Evolutionary conservation across 2,797 vertebrate species (phyloP), one percentile per base, ranked within the genome.

Genomic region (Clarias laeviceps): DNA sequence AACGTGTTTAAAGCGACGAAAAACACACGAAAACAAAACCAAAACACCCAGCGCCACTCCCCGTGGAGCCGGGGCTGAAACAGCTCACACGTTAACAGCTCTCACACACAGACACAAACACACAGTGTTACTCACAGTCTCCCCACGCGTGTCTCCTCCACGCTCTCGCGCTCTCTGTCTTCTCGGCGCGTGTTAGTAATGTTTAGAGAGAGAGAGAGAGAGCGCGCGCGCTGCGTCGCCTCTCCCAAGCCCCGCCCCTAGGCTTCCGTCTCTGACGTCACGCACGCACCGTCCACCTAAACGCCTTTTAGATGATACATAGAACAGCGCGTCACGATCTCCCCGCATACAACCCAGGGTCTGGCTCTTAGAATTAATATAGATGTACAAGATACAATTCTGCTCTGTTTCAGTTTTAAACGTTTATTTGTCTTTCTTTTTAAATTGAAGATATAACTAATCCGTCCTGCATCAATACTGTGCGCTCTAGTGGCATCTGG

Each of bases 1-100:
- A 64, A 82, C 2, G 29, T 37, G 37, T 17, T 0, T 37, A 18
- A 45, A 40, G 22, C 17, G 32, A 27, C 12, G 34, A 59, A 77
- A 56, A 72, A 64, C 12, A 4, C 40, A 17, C 56, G 29, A 32
- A 78, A 72, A 56, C 45, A 59, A 45, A 29, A n/a, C 14, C 40
- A 12, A 24, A 37, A 62, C 45, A 45, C 45, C 54, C 59, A 68
- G 3, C 6, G 78, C 77, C 66, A 64, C 79, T 85, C 45, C 74
- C 64, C 68, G 40, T 27, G n/a, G 45, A 37, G 29, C 22, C 1
- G 20, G 56, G 32, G 17, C 29, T 34, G 45, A 45, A 45, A 45
- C 45, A 9, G 45, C 45, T 45, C 45, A 45, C 45, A 45, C 45
- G 1, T 45, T 11, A 45, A 45, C 45, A 77, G 54, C 20, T 34